Evolutionary conservation across 1,140 invertebrate species (phyloP), one percentile per base, ranked within the genome.

Genomic region (Kradibia gibbosae): DNA sequence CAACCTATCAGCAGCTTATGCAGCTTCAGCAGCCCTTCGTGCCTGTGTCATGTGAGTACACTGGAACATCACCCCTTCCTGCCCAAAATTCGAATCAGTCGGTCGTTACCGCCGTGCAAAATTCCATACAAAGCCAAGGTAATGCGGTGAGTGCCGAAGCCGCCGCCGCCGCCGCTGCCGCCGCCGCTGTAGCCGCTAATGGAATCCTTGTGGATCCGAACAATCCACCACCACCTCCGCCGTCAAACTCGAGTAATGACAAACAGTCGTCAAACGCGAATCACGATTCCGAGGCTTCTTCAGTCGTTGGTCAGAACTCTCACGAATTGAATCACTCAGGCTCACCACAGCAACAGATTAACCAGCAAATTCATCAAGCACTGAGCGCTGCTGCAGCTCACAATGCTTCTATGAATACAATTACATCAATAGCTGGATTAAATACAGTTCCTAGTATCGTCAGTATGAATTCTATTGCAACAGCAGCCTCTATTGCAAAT

Each of bases 1-100:
- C 96, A 86, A 96, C 96, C 87, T 98, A 98, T 93, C 97, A 98
- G 92, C 97, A 97, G 92, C 93, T 98, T 91, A 98, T 98, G 96
- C 97, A 97, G 93, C 93, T 97, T 85, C 96, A 97, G 93, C 97
- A 98, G 94, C 96, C 96, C 88, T 96, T 96, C 93, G 95, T 96
- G 93, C 95, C 95, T 94, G 95, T 96, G 92, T 96, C 95, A 96
- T 96, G 95, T 96, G 95, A 96, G 96, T 96, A 96, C 94, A 94
- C 93, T 92, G 93, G 93, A 92, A 94, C 94, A 92, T 92, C 93
- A 90, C 92, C 92, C 91, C 92, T 92, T 92, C 92, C 92, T 90
- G 90, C 91, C 89, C 90, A 91, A 90, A 91, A 90, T 88, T 91
- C 90, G 88, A 90, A 89, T 87, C 88, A 88, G 85, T 89, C 90